Evolutionary conservation across 2,113 vertebrate genomes (phyloP).

Genomic region (Notothenia rossii): DNA sequence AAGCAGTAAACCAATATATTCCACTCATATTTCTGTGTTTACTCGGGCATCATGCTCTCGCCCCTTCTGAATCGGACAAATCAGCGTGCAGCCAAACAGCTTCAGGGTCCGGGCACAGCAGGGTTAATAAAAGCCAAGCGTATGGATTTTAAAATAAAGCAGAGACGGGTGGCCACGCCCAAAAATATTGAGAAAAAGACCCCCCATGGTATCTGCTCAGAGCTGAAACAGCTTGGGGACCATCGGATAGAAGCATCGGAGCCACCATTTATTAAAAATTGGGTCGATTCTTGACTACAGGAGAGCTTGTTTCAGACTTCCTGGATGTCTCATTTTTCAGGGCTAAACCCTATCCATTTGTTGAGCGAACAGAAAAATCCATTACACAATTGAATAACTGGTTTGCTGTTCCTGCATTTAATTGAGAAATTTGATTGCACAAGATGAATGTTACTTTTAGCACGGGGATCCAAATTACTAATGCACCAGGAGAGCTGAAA

Average conservation of each 20-base stretch:
- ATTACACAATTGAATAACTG: not conserved
- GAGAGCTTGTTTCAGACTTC: not conserved
- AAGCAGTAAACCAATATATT: not conserved
- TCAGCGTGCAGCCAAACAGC: conserved; percentile 19
- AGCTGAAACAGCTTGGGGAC: conserved; percentile 28
- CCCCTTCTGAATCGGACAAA: conserved; percentile 11
- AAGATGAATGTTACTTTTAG: not conserved
- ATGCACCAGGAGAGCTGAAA: conserved; percentile 7
- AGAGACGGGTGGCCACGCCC: conserved; percentile 5
- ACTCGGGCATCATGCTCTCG: conserved; percentile 5
- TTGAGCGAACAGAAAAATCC: conserved; percentile 14
- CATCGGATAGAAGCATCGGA: conserved; percentile 18
- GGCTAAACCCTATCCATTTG: not conserved
- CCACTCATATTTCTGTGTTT: conserved; percentile 10
- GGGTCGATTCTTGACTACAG: not conserved
- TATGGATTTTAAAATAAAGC: conserved; percentile 44
- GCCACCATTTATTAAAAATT: conserved; percentile 32
- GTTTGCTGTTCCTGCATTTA: not conserved
- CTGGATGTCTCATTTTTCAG: not conserved
- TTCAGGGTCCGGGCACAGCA: not conserved
- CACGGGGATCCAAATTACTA: conserved; percentile 15
- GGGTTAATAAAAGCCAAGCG: conserved; percentile 31
- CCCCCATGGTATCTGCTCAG: not conserved
- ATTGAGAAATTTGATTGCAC: not conserved
- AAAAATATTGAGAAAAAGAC: not conserved